phyloP scores from a whole-genome alignment of 1,140 invertebrate genomes.

The Drosophila sucinea region DNA sequence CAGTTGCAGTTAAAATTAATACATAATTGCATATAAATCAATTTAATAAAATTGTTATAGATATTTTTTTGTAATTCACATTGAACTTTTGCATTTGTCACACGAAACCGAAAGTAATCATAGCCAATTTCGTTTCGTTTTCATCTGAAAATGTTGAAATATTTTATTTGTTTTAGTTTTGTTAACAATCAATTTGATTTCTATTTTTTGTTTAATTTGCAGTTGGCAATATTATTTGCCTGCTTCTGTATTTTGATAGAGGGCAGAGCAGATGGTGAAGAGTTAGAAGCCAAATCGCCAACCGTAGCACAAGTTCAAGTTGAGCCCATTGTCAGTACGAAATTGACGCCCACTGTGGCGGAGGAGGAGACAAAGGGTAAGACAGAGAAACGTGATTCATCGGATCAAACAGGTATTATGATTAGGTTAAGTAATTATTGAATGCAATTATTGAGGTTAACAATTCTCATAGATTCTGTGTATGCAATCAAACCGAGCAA shows the following conservation, averaged over 20 bases:
- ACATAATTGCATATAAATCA: slow-evolving; percentile 74
- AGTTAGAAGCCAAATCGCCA: slow-evolving; percentile 26
- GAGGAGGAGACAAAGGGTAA: slow-evolving; percentile 67
- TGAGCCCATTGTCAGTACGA: slow-evolving; percentile 45
- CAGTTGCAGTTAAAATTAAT: slow-evolving; percentile 40
- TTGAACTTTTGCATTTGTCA: too few species aligned
- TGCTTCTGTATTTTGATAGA: slow-evolving; percentile 45
- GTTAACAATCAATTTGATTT: not conserved
- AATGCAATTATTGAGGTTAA: not conserved
- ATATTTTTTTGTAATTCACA: too few species aligned
- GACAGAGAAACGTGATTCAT: slow-evolving; percentile 71
- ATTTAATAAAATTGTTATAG: slow-evolving; percentile 70
- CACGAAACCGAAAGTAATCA: too few species aligned
- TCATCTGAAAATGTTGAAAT: not conserved
- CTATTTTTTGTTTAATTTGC: not conserved
- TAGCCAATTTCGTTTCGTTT: not conserved
- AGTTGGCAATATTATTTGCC: slow-evolving; percentile 43
- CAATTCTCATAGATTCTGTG: slow-evolving; percentile 30
- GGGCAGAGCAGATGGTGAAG: slow-evolving; percentile 25
- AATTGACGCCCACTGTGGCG: slow-evolving; percentile 56
- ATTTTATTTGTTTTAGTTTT: not conserved
- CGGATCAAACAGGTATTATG: slow-evolving; percentile 64
- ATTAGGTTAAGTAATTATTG: not conserved
- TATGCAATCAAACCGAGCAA: slow-evolving; percentile 45
- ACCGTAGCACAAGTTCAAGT: slow-evolving; percentile 33